These are phyloP conservation scores for Anas capensis DNA, from an alignment of 2,797 vertebrate species.

Conservation along the genomic window DNA sequence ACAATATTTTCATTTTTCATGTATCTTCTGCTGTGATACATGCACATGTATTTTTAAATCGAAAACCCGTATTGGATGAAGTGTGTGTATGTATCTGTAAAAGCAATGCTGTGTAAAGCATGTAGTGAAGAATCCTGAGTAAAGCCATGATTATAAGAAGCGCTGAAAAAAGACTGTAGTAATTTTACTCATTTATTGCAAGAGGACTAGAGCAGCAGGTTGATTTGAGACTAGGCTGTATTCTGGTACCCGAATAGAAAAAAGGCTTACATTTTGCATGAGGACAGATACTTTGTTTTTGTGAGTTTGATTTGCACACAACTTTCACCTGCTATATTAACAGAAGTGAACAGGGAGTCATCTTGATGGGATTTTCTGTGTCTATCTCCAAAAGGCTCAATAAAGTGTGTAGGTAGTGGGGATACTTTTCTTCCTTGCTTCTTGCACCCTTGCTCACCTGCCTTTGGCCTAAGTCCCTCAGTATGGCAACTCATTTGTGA, in stretches of 20 bases:
- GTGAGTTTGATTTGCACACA: background rate
- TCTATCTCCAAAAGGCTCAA: background rate
- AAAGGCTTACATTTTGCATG: background rate
- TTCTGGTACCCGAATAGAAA: background rate
- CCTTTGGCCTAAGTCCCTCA: background rate
- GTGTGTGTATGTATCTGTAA: background rate
- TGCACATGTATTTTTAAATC: background rate
- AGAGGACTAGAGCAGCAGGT: background rate
- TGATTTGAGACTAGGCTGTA: background rate
- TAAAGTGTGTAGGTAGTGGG: background rate
- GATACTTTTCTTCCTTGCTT: background rate
- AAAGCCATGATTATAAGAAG: rapidly evolving
- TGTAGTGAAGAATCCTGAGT: background rate
- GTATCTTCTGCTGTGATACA: background rate
- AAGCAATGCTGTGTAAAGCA: background rate
- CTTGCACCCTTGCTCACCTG: background rate
- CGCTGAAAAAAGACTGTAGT: background rate
- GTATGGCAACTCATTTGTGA: background rate
- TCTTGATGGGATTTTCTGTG: background rate
- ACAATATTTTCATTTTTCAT: background rate
- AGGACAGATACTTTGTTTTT: background rate
- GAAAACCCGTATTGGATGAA: background rate
- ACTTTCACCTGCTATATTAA: background rate
- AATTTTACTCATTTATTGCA: background rate
- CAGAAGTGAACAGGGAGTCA: background rate